Conservation (phyloP, 2,888 invertebrate genomes). For the Leucania comma region DNA sequence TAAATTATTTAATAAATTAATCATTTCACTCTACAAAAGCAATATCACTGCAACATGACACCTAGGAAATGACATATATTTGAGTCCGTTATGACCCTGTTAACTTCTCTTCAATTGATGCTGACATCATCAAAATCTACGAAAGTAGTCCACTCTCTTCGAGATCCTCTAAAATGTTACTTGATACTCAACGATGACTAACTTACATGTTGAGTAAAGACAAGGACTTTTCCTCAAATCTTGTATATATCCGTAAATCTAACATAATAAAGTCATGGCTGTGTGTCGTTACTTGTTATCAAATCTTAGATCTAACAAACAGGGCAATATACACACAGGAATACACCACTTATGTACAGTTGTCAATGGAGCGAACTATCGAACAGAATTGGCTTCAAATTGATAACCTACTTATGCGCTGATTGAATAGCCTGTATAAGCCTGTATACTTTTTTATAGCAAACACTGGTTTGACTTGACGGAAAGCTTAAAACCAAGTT, state of each 20-base stretch:
- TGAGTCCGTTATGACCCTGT: conserved; percentile 25
- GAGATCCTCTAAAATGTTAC: conserved; percentile 17
- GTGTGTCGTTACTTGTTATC: conserved; percentile 47
- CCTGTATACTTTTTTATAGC: conserved; percentile 25
- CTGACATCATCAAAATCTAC: conserved; percentile 41
- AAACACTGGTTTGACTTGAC: conserved; percentile 6
- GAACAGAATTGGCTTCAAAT: conserved; percentile 64
- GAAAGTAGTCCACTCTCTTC: conserved; percentile 37
- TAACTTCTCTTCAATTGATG: conserved; percentile 39
- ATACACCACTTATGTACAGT: conserved; percentile 49
- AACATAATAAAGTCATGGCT: conserved; percentile 45
- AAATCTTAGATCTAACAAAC: conserved; percentile 49
- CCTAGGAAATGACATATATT: conserved; percentile 23
- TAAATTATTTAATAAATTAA: conserved; percentile 22
- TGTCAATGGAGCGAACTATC: conserved; percentile 64
- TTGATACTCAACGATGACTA: conserved; percentile 5
- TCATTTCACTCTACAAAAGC: conserved; percentile 21
- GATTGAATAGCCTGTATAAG: conserved; percentile 52
- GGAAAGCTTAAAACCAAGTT: background rate
- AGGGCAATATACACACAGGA: conserved; percentile 33
- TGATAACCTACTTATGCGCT: conserved; percentile 69
- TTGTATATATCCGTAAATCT: conserved; percentile 25
- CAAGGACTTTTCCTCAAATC: conserved; percentile 46
- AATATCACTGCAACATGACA: conserved; percentile 24
- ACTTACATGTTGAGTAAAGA: conserved; percentile 14